Evolutionary conservation across 92 coral and sea anemone species (phyloP).

Genomic region (Parazoanthus swiftii): DNA sequence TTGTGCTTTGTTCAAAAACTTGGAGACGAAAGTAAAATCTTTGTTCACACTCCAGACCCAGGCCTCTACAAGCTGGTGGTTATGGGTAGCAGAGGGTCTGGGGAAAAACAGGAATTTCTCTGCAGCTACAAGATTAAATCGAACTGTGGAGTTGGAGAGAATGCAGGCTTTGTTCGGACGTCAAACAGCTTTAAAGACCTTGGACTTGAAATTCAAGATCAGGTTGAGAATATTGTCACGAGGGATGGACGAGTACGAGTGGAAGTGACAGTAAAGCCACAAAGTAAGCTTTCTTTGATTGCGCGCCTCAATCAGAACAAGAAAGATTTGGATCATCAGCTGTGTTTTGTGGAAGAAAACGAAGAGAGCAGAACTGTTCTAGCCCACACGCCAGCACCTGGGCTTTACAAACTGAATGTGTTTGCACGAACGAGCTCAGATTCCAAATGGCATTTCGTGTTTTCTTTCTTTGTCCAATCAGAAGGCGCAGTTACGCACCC

Average conservation of each 20-base stretch:
- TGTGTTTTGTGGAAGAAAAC: constrained; percentile 71
- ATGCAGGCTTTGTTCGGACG: constrained; percentile 74
- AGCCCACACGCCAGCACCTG: constrained; percentile 71
- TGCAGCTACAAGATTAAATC: constrained; percentile 72
- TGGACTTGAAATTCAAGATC: constrained; percentile 66
- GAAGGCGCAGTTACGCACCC: constrained; percentile 69
- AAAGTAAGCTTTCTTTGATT: constrained; percentile 55
- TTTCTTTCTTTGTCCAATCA: constrained; percentile 60
- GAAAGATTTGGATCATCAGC: constrained; percentile 55
- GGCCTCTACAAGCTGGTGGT: constrained; percentile 69
- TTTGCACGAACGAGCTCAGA: constrained; percentile 72
- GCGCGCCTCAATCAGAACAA: constrained; percentile 68
- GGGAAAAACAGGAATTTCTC: constrained; percentile 58
- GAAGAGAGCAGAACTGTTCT: constrained; percentile 45
- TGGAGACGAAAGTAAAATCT: constrained; percentile 47
- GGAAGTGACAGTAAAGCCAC: constrained; percentile 51
- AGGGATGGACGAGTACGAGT: constrained; percentile 62
- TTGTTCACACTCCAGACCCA: constrained; percentile 65
- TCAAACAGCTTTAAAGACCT: constrained; percentile 61
- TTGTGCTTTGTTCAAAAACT: constrained; percentile 66
- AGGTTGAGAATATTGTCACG: constrained; percentile 59
- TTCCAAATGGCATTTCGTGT: constrained; percentile 58
- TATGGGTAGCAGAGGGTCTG: constrained; percentile 56
- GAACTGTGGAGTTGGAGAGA: constrained; percentile 63
- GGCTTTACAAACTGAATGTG: constrained; percentile 68